phyloP scores from a whole-genome alignment of 2,797 vertebrate species.

The Xerus rutilus region DNA sequence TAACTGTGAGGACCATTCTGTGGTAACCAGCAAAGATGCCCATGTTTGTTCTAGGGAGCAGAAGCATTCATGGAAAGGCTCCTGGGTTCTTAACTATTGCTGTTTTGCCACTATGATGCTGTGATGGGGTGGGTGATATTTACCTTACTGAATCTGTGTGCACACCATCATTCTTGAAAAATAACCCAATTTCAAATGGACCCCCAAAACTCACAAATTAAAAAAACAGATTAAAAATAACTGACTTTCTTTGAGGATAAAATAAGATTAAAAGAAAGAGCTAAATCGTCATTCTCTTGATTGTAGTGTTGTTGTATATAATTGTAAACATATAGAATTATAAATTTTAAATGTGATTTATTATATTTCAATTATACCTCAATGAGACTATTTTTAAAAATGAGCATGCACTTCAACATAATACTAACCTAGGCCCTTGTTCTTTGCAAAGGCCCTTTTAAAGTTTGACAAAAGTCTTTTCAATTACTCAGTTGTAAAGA shows the following conservation, averaged over 20 bases:
- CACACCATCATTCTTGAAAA: background rate
- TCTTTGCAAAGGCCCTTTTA: background rate
- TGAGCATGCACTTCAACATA: background rate
- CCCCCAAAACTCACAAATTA: background rate
- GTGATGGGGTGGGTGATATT: background rate
- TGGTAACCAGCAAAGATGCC: background rate
- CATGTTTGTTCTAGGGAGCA: background rate
- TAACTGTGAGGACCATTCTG: background rate
- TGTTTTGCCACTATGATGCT: background rate
- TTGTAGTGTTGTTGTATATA: background rate
- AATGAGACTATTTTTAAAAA: background rate
- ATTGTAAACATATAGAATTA: background rate
- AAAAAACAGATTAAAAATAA: background rate
- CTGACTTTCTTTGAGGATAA: background rate
- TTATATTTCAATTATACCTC: background rate
- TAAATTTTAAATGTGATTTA: background rate
- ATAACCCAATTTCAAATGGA: conserved; percentile 41
- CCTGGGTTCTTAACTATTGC: background rate
- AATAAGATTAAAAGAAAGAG: background rate
- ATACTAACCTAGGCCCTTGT: background rate
- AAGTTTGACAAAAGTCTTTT: background rate
- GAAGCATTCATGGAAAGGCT: background rate
- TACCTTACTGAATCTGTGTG: conserved; percentile 2
- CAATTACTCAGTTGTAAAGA: background rate
- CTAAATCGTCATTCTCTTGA: background rate